phyloP scores from a whole-genome alignment of 2,113 vertebrate genomes.

The Rhynchopsitta pachyrhyncha region DNA sequence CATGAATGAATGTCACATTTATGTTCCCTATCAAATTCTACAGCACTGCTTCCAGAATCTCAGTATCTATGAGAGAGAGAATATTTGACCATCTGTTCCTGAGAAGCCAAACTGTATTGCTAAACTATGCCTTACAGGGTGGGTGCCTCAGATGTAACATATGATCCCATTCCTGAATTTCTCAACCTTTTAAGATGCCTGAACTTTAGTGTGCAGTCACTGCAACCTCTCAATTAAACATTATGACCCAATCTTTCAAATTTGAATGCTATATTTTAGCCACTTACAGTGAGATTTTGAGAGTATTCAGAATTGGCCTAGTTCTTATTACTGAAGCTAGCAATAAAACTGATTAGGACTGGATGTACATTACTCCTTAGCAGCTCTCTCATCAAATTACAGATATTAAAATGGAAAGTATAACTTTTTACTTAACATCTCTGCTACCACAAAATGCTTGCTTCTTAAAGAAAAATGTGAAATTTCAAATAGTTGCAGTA shows the following conservation, averaged over 20 bases:
- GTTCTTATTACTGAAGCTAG: neutral
- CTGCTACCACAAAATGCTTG: neutral
- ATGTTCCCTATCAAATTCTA: neutral
- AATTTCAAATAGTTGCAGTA: neutral
- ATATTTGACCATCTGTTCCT: neutral
- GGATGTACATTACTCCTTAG: neutral
- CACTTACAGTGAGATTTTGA: neutral
- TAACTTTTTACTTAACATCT: neutral
- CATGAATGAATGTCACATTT: neutral
- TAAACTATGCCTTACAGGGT: neutral
- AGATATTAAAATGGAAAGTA: neutral
- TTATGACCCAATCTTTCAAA: neutral
- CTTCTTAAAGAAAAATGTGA: neutral
- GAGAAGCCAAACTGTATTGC: neutral
- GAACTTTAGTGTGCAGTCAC: neutral
- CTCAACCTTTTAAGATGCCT: neutral
- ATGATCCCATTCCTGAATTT: neutral
- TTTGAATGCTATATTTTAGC: neutral
- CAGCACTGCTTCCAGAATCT: neutral
- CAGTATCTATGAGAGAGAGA: neutral
- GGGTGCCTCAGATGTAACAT: neutral
- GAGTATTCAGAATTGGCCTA: neutral
- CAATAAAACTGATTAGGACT: neutral
- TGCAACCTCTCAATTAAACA: neutral
- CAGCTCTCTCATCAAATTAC: neutral